Base-by-base conservation (phyloP, 2,113 vertebrate genomes). In the Hippocampus guttulatus region DNA sequence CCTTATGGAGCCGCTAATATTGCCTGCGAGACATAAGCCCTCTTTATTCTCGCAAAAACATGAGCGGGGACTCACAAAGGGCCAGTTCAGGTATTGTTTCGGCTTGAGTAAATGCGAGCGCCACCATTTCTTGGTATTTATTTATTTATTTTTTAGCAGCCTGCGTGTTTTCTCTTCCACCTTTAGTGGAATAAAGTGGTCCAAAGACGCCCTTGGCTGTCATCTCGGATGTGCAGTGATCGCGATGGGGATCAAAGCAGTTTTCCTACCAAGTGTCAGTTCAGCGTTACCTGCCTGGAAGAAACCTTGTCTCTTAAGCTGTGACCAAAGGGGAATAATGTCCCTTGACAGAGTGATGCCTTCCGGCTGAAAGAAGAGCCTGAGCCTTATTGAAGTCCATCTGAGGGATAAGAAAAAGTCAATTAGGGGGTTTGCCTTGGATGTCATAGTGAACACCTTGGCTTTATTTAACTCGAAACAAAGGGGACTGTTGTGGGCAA, bases 251-350 rank as follows among this genome's bases (percentile, higher is more conserved):
- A 91, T 91, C 89, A 91, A 92, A 90, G 90, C 85, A 70, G 77
- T 80, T 84, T 83, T 87, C 81, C 76, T 67, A 83, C 75, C 58
- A 78, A 75, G 79, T 88, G 88, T 87, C 85, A 87, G 79, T 75
- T 75, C 75, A 80, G 85, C 82, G 85, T 88, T 84, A 89, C 88
- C 88, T 89, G 87, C 81, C 80, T 60, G 72, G 79, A 81, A 79
- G 79, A 87, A 83, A 82, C 76, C 80, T 74, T 75, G 76, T 80
- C 79, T 83, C 84, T 84, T 87, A 88, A 85, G 76, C 82, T 85
- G 79, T 75, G 85, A 88, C 87, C 87, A 87, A 85, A 85, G 81
- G 75, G 87, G 87, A 88, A 84, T 86, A 88, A 89, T 85, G 86
- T 89, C 86, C 82, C 85, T 75, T 86, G 87, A 83, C 84, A 81